These are phyloP conservation scores for Stenopsyche tienmushanensis DNA, from an alignment of 1,140 invertebrate species.

Conservation along the genomic window DNA sequence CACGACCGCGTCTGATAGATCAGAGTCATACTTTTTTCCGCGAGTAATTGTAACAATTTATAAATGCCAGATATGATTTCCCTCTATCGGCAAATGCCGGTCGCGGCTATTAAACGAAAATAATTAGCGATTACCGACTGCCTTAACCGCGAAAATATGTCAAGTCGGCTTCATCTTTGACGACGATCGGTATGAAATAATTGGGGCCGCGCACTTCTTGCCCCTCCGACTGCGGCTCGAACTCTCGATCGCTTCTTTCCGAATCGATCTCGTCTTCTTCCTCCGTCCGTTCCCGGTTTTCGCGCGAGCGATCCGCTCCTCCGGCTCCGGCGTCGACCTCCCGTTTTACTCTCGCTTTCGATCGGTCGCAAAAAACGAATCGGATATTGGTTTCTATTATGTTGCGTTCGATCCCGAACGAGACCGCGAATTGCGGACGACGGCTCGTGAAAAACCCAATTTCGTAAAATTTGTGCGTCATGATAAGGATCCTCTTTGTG, in stretches of 20 bases:
- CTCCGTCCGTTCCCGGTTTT: too few species aligned
- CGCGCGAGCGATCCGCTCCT: too few species aligned
- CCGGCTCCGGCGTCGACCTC: too few species aligned
- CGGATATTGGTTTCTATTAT: neutral
- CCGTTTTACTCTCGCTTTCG: constrained; percentile 17
- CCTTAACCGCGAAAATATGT: constrained; percentile 9
- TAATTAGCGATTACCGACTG: constrained; percentile 10
- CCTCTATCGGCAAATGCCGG: constrained; percentile 8
- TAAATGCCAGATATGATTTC: constrained; percentile 6
- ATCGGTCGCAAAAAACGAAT: neutral
- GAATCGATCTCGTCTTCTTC: too few species aligned
- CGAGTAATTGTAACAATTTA: too few species aligned
- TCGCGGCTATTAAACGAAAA: constrained; percentile 15
- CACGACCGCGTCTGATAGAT: too few species aligned
- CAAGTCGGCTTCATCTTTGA: constrained; percentile 35
- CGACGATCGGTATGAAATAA: constrained; percentile 21
- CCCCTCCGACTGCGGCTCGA: neutral
- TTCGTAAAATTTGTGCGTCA: too few species aligned
- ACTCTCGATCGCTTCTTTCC: neutral
- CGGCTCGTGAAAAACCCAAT: too few species aligned
- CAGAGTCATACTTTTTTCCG: too few species aligned
- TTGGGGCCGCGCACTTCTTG: constrained; percentile 10
- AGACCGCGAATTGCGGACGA: too few species aligned
- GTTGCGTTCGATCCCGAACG: too few species aligned
- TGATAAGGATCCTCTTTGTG: too few species aligned